These are phyloP conservation scores for Trinectes maculatus DNA, from an alignment of 2,113 vertebrate genomes.

Conservation along the genomic window DNA sequence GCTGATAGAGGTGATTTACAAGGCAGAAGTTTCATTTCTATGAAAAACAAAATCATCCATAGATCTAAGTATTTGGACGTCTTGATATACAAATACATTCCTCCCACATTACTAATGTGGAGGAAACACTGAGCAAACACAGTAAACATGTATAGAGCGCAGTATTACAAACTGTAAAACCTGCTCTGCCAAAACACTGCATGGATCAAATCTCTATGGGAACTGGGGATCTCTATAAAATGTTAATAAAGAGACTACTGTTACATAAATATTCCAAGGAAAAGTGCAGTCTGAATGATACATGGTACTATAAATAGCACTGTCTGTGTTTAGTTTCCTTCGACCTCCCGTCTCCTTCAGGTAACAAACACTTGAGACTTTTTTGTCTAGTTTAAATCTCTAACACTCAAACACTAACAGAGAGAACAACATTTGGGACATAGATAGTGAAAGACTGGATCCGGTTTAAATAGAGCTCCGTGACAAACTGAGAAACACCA, in stretches of 20 bases:
- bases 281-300: no score
- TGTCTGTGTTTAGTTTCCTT: neutral
- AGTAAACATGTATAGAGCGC: neutral
- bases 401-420: conserved; percentile 35
- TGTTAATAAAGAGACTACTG: neutral
- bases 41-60: neutral
- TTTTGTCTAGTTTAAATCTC: conserved; percentile 25
- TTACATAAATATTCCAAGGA: neutral
- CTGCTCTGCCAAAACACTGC: neutral
- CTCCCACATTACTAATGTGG: neutral
- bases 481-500: no score
- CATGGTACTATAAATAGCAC: no score
- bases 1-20: conserved; percentile 23
- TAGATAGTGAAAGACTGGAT: conserved; percentile 6
- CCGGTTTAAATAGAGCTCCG: no score
- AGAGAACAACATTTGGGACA: conserved; percentile 21
- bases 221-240: neutral
- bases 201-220: neutral
- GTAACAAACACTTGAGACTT: conserved; percentile 40
- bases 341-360: neutral
- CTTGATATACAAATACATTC: conserved; percentile 16
- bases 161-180: neutral
- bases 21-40: conserved; percentile 20
- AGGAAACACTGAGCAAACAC: neutral
- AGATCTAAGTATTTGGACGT: neutral